Conservation (phyloP, 2,797 vertebrate genomes). For the Microctenopoma steveboyesi region DNA sequence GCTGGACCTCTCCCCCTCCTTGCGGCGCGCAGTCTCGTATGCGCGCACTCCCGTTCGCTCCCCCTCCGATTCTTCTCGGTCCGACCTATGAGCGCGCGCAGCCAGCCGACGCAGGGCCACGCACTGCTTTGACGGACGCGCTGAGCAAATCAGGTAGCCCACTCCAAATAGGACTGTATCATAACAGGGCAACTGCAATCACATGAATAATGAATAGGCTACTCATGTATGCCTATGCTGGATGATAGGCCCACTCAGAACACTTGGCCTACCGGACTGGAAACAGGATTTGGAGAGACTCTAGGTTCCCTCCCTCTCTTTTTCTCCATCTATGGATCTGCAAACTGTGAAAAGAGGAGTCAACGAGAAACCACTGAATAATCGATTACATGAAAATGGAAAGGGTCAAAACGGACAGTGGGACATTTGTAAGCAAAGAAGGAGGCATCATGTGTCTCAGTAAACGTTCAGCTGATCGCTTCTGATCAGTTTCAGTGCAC, state of each 20-base stretch:
- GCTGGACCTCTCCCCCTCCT: conserved; percentile 82
- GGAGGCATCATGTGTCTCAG: neutral
- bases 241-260: conserved; percentile 64
- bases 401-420: neutral
- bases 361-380: neutral
- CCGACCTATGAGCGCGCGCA: conserved; percentile 89
- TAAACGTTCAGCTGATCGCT: neutral
- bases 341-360: conserved; percentile 4
- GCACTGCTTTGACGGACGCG: conserved; percentile 77
- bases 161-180: conserved; percentile 77
- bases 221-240: conserved; percentile 68
- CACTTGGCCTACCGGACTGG: conserved; percentile 47
- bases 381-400: neutral
- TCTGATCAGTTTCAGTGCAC: neutral
- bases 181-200: conserved; percentile 81
- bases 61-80: conserved; percentile 75
- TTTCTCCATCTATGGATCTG: conserved; percentile 3
- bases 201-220: conserved; percentile 79
- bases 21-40: conserved; percentile 79
- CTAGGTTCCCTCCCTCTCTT: conserved; percentile 1
- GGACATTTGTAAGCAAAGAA: neutral
- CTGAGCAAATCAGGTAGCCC: conserved; percentile 79
- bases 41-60: conserved; percentile 73
- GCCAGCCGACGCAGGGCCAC: conserved; percentile 80
- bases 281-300: conserved; percentile 48